Evolutionary conservation across 1,140 invertebrate genomes (phyloP), one percentile per base, ranked within the genome.

Genomic region (Eufriesea mexicana): DNA sequence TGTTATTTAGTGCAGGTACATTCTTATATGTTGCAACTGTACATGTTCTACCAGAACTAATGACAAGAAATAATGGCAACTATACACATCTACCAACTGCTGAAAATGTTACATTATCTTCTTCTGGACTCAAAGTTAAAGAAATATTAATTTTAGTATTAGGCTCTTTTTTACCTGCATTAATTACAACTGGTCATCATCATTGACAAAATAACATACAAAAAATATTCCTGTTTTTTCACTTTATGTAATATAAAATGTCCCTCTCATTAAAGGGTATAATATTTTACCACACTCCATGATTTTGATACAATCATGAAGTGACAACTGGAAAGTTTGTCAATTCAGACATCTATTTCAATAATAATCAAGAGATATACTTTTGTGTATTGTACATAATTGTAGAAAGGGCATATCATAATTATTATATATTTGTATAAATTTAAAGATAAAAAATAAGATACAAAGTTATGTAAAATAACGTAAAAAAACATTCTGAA

Each of bases 1-100:
- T 99, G 98, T 94, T 99, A 28, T 99, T 99, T 93, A 99, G 98
- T 85, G 99, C 98, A 2, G 99, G 99, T 4, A 99, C 99, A 66
- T 99, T 99, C 94, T 95, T 99, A 12, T 99, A 99, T 92, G 99
- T 99, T 10, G 98, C 99, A 0, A 99, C 99, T 4, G 99, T 99
- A 4, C 99, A 99, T 94, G 98, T 99, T 6, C 93, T 99, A 64
- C 99, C 99, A 0, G 99, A 99, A 94, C 94, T 99, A 47, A 97
- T 97, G 83, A 93, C 95, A 80, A 93, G 93, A 74, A 95, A 95
- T 71, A 93, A 92, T 47, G 93, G 93, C 84, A 88, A 92, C 78
- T 94, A 95, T 89, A 87, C 94, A 16, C 94, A 95, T 92, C 89
- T 94, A 83, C 95, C 95, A 83, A 95, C 93, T n/a, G 91, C 92